These are phyloP conservation scores for Glyphotaelius pellucidus DNA, from an alignment of 2,888 invertebrate species.

Conservation along the genomic window DNA sequence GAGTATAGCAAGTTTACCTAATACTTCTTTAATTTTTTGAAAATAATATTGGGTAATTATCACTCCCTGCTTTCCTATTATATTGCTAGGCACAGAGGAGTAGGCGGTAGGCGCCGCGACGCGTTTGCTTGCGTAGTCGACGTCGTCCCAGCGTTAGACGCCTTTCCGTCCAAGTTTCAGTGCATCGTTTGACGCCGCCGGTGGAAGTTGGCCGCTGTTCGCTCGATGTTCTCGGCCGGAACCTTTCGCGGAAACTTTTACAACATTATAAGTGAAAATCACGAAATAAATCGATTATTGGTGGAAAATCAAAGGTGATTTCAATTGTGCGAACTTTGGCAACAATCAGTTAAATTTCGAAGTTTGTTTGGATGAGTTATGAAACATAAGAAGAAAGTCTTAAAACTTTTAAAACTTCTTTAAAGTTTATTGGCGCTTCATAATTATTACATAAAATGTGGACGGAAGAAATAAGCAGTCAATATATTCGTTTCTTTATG, in stretches of 20 bases:
- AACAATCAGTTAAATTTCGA: background rate
- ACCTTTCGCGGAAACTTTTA: conserved; percentile 7
- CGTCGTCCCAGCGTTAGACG: background rate
- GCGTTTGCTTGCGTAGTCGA: background rate
- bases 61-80: background rate
- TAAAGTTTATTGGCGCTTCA: background rate
- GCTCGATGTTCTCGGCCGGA: conserved; percentile 13
- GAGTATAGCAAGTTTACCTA: no score
- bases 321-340: background rate
- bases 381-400: background rate
- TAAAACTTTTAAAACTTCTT: background rate
- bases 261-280: background rate
- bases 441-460: no score
- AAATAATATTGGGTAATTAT: no score
- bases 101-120: background rate
- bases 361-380: background rate
- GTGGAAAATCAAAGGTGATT: background rate
- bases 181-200: conserved; percentile 46
- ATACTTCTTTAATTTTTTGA: no score
- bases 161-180: conserved; percentile 27
- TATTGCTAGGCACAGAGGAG: background rate
- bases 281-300: background rate
- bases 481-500: background rate
- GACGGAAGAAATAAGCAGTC: background rate
- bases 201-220: conserved; percentile 17